Evolutionary conservation across 1,140 invertebrate genomes (phyloP).

Genomic region (Cardiocondyla obscurior): DNA sequence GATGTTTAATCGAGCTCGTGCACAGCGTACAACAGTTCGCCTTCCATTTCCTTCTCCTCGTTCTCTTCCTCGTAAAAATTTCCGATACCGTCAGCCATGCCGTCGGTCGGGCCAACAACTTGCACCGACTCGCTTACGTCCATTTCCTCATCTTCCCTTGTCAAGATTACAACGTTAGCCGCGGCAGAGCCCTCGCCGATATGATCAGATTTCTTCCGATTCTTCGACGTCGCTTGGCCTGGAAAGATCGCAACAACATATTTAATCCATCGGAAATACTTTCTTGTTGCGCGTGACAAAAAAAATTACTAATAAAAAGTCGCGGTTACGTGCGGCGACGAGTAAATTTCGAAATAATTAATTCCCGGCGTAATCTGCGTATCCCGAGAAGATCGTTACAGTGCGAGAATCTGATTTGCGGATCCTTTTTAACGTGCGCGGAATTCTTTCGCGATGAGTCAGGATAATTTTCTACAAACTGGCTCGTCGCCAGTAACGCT

Average conservation of each 20-base stretch:
- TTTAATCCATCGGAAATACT: slow-evolving; percentile 8
- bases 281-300: neutral
- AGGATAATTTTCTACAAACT: neutral
- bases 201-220: slow-evolving; percentile 62
- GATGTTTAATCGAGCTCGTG: slow-evolving; percentile 19
- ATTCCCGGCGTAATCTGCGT: neutral
- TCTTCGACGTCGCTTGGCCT: slow-evolving; percentile 68
- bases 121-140: slow-evolving; percentile 35
- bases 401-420: neutral
- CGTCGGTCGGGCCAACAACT: slow-evolving; percentile 45
- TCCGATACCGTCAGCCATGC: slow-evolving; percentile 60
- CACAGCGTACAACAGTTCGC: neutral
- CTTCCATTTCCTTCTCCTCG: slow-evolving; percentile 11
- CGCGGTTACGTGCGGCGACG: neutral
- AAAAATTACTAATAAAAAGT: slow-evolving; percentile 35
- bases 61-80: slow-evolving; percentile 41
- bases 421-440: neutral
- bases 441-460: neutral
- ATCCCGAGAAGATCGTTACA: neutral
- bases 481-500: neutral
- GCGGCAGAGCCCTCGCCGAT: slow-evolving; percentile 61
- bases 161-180: slow-evolving; percentile 40
- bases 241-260: neutral
- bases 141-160: slow-evolving; percentile 17
- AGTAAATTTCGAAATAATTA: neutral